Conservation (phyloP, 2,113 vertebrate genomes). For the Oreamnos americanus region DNA sequence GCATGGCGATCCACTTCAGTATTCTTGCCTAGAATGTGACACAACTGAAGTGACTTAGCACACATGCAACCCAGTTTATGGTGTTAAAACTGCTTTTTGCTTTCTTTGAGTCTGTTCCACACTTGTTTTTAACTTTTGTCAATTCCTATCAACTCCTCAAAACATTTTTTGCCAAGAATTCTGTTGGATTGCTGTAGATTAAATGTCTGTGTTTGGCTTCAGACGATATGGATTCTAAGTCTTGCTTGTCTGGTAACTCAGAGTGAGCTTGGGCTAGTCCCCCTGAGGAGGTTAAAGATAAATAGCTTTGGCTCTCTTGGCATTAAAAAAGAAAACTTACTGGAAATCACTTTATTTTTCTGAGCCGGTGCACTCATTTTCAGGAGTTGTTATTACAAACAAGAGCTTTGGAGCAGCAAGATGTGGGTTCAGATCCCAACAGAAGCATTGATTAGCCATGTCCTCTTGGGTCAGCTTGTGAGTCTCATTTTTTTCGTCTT, state of each 20-base stretch:
- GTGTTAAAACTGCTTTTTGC: slow-evolving; percentile 47
- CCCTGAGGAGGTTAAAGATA: neutral
- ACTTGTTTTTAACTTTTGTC: slow-evolving; percentile 68
- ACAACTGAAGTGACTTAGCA: neutral
- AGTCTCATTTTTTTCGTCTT: neutral
- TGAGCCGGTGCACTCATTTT: neutral
- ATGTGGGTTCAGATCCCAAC: neutral
- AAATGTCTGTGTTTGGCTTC: neutral
- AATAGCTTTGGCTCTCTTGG: neutral
- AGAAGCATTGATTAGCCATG: neutral
- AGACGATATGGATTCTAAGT: slow-evolving; percentile 2
- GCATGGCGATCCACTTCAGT: neutral
- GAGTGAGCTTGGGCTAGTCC: neutral
- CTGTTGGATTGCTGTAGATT: slow-evolving; percentile 59
- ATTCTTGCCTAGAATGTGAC: neutral
- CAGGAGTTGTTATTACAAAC: neutral
- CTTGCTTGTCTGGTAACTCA: neutral
- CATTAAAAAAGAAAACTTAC: neutral
- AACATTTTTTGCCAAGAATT: slow-evolving; percentile 64
- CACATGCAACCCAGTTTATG: slow-evolving; percentile 37
- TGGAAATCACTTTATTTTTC: neutral
- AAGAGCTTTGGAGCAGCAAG: neutral
- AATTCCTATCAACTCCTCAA: neutral
- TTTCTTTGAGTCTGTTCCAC: slow-evolving; percentile 56
- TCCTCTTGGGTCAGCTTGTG: neutral